phyloP scores from a whole-genome alignment of 2,888 invertebrate genomes.

The Nemotelus nigrinus region DNA sequence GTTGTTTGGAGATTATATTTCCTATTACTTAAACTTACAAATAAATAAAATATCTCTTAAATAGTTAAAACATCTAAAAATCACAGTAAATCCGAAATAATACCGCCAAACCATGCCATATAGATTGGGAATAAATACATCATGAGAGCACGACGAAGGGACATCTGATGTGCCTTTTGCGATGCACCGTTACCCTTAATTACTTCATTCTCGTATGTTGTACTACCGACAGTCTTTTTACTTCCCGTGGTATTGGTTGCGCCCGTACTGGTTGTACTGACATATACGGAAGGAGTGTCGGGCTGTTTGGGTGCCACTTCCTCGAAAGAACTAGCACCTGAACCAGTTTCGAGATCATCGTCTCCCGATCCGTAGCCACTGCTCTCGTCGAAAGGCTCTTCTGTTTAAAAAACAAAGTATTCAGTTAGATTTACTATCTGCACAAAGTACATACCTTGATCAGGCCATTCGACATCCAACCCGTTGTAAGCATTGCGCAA shows the following conservation, averaged over 20 bases:
- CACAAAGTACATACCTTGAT: conserved; percentile 65
- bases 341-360: conserved; percentile 64
- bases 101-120: conserved; percentile 86
- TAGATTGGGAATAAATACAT: conserved; percentile 83
- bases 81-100: conserved; percentile 85
- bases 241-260: conserved; percentile 47
- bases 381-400: conserved; percentile 68
- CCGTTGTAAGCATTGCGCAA: conserved; percentile 91
- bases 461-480: conserved; percentile 87
- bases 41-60: conserved; percentile 31
- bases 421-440: neutral
- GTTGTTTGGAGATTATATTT: conserved; percentile 33
- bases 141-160: conserved; percentile 66
- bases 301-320: conserved; percentile 51
- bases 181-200: conserved; percentile 51
- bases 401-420: conserved; percentile 59
- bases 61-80: conserved; percentile 56
- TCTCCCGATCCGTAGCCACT: conserved; percentile 80
- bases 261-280: conserved; percentile 53
- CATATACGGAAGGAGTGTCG: conserved; percentile 41
- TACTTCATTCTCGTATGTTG: conserved; percentile 53
- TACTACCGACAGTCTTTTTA: conserved; percentile 55
- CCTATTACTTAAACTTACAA: conserved; percentile 34
- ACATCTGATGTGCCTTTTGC: conserved; percentile 47
- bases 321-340: conserved; percentile 60